Conservation (phyloP, 1,140 invertebrate genomes). For the Halesus radiatus region DNA sequence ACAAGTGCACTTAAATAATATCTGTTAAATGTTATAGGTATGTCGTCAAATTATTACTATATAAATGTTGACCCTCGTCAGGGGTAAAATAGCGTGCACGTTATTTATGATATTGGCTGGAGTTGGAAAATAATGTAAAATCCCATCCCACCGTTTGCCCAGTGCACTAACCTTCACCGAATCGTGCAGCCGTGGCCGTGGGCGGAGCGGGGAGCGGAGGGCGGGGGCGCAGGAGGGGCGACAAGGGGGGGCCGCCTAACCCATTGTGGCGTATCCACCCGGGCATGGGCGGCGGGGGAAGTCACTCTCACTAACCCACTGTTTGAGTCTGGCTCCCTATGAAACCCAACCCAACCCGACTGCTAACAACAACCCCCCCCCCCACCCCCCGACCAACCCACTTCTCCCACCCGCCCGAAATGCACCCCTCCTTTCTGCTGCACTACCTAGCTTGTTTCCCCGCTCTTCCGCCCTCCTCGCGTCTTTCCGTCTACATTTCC, state of each 20-base stretch:
- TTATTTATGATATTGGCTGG: no score
- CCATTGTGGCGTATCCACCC: conserved; percentile 10
- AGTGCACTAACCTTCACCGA: conserved; percentile 56
- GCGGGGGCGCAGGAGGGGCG: background rate
- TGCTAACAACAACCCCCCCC: no score
- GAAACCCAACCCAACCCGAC: background rate
- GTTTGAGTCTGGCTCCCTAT: conserved; percentile 34
- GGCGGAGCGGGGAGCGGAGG: background rate
- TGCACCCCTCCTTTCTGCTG: background rate
- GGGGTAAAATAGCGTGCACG: no score
- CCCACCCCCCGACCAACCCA: background rate
- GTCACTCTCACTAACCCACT: conserved; percentile 58
- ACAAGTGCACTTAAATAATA: no score
- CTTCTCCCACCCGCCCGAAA: background rate
- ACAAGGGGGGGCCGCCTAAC: conserved; percentile 13
- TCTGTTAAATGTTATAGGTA: no score
- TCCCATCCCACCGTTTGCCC: conserved; percentile 32
- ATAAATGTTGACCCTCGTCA: background rate
- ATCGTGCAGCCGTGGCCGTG: conserved; percentile 33
- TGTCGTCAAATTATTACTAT: no score
- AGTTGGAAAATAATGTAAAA: no score
- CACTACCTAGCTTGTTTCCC: no score
- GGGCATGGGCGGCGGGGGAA: conserved; percentile 6
- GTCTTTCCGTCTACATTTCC: conserved; percentile 4
- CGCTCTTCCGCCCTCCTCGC: background rate